phyloP scores from a whole-genome alignment of 1,140 invertebrate species.

The Chionoecetes opilio region DNA sequence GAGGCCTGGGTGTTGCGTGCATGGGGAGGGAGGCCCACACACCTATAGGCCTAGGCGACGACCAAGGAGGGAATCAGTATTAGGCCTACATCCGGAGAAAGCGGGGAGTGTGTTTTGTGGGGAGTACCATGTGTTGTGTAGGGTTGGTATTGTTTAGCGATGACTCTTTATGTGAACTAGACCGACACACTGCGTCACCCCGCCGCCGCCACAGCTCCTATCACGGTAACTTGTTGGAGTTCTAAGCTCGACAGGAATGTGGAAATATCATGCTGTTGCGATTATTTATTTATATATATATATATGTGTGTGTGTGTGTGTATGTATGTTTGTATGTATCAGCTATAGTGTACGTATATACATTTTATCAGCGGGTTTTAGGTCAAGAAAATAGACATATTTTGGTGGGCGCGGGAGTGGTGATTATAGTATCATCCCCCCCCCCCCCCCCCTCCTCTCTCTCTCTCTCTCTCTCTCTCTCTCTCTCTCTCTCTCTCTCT shows the following conservation, averaged over 20 bases:
- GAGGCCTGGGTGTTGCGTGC: neutral
- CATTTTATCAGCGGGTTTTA: neutral
- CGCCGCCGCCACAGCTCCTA: neutral
- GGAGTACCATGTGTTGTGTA: too few relatives aligned
- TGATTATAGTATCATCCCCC: too few relatives aligned
- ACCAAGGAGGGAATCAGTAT: neutral
- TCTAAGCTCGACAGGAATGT: too few relatives aligned
- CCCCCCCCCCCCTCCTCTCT: too few relatives aligned
- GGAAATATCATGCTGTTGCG: neutral
- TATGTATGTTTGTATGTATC: slow-evolving; percentile 31
- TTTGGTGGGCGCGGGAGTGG: neutral
- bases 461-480: neutral
- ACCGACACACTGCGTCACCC: neutral
- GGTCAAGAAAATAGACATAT: neutral
- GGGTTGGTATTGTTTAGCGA: neutral
- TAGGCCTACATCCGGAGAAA: neutral
- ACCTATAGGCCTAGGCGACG: neutral
- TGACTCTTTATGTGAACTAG: neutral
- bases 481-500: too few relatives aligned
- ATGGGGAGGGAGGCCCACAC: neutral
- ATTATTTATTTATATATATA: slow-evolving; percentile 41
- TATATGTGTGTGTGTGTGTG: slow-evolving; percentile 47
- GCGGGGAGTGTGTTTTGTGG: neutral
- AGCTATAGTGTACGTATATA: neutral
- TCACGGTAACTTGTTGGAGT: slow-evolving; percentile 24